Base-by-base conservation (phyloP, 2,113 vertebrate genomes). In the Podarcis muralis region DNA sequence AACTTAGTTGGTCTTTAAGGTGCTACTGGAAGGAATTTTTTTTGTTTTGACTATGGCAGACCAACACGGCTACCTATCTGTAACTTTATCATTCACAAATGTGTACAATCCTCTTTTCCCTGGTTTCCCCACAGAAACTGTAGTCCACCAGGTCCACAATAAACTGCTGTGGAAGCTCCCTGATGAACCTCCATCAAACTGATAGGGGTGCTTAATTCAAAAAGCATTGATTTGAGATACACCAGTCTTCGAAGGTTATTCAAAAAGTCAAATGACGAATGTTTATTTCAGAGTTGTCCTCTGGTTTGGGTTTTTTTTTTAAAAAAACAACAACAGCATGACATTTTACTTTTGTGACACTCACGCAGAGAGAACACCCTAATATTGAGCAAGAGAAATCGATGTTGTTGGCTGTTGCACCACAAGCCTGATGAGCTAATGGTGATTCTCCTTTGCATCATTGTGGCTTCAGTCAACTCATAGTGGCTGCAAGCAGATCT, bases 391-490 rank as follows among this genome's bases (percentile, higher is more conserved):
- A 90, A 86, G n/a, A 83, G 32, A 59, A 25, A 7, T 65, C 83
- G 66, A 32, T 43, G 32, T 13, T 74, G 32, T n/a, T 32, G 32
- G 35, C 68, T 72, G 87, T 88, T 88, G 27, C 62, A 18, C 65
- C 81, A 86, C 84, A 77, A 25, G 65, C 18, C 43, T 40, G 62
- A 83, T 83, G 80, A 62, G 66, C 62, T 87, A 83, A 83, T 83
- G 35, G 66, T 84, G 74, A 88, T 71, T 87, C 81, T 68, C 35
- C 20, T 90, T 83, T 87, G 81, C 48, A 40, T 32, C 89, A 79
- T 27, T 69, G 85, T 72, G 81, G 81, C 81, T 90, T 90, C 66
- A 87, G 66, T 25, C 74, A 78, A 87, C 48, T 59, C 75, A 87
- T 9, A 79, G 53, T 72, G 65, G 85, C 85, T 71, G 35, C 81